Evolutionary conservation across 2,888 invertebrate species (phyloP).

Genomic region (Eustalomyia histrio): DNA sequence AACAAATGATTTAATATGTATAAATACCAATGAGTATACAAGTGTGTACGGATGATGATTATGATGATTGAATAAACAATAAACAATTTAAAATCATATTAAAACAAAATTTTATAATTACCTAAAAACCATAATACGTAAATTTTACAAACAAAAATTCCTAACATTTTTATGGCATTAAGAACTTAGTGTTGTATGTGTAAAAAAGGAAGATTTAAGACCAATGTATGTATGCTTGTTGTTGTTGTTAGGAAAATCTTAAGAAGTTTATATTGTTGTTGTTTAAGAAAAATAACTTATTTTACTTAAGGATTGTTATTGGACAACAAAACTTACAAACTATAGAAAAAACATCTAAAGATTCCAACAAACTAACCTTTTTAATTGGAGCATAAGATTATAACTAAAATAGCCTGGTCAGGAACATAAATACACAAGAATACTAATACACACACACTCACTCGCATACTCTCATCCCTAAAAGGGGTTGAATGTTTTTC

Average conservation of each 20-base stretch:
- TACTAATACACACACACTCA: background rate
- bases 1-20: conserved; percentile 37
- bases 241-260: conserved; percentile 18
- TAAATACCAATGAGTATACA: background rate
- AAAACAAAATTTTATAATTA: conserved; percentile 55
- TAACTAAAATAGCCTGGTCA: conserved; percentile 58
- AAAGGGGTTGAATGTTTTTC: conserved; percentile 35
- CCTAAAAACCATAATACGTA: conserved; percentile 52
- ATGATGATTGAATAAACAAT: conserved; percentile 60
- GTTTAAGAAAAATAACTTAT: conserved; percentile 38
- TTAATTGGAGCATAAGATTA: conserved; percentile 66
- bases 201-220: conserved; percentile 23
- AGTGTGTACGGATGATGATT: conserved; percentile 40
- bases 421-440: conserved; percentile 9
- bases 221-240: background rate
- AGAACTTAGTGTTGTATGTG: conserved; percentile 8
- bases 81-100: conserved; percentile 60
- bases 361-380: conserved; percentile 55
- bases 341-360: background rate
- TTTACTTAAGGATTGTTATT: conserved; percentile 42
- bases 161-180: conserved; percentile 15
- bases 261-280: conserved; percentile 59
- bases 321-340: conserved; percentile 5
- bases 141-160: conserved; percentile 22
- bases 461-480: background rate